phyloP scores from a whole-genome alignment of 2,113 vertebrate genomes.

The Heterochromis multidens region DNA sequence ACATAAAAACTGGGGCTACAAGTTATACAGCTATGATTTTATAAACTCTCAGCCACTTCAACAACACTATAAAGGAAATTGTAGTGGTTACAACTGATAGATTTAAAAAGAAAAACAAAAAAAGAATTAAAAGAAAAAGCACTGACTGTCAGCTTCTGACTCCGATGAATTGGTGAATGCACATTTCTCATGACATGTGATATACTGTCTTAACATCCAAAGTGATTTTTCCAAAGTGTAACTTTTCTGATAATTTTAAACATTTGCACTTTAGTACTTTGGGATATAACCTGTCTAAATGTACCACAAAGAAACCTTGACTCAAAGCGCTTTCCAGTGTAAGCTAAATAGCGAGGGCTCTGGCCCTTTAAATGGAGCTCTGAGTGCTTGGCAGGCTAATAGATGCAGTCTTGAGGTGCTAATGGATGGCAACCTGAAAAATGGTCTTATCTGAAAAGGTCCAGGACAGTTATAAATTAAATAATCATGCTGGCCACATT shows the following conservation, averaged over 20 bases:
- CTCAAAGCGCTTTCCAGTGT: neutral
- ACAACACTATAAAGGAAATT: neutral
- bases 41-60: slow-evolving; percentile 3
- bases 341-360: slow-evolving; percentile 20
- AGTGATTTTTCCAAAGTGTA: neutral
- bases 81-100: neutral
- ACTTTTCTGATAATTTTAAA: slow-evolving; percentile 7
- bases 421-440: slow-evolving; percentile 75
- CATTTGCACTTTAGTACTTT: neutral
- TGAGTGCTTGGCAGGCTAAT: slow-evolving; percentile 64
- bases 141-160: neutral
- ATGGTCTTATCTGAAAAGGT: slow-evolving; percentile 76
- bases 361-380: slow-evolving; percentile 70
- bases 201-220: neutral
- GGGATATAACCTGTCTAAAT: neutral
- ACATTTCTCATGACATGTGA: neutral
- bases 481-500: slow-evolving; percentile 66
- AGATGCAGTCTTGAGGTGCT: slow-evolving; percentile 70
- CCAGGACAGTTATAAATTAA: slow-evolving; percentile 76
- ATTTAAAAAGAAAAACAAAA: neutral
- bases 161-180: neutral
- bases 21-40: slow-evolving; percentile 6
- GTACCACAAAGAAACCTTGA: slow-evolving; percentile 11
- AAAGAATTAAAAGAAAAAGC: neutral
- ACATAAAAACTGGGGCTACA: neutral